phyloP scores from a whole-genome alignment of 2,797 vertebrate species.

The Neomorphus geoffroyi region DNA sequence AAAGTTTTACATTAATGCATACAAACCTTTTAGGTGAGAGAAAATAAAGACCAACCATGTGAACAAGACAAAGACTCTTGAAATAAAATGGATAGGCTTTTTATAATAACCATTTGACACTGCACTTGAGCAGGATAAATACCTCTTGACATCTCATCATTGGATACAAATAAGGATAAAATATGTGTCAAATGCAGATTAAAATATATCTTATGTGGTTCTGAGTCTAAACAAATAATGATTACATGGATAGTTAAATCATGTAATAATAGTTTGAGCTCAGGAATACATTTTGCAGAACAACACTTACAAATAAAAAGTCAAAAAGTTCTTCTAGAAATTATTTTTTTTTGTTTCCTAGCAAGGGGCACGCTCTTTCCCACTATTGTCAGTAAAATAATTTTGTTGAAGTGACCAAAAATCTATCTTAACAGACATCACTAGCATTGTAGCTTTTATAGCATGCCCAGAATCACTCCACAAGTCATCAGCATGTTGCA shows the following conservation, averaged over 20 bases:
- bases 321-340: not conserved
- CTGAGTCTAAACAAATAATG: not conserved
- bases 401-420: not conserved
- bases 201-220: not conserved
- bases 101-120: not conserved
- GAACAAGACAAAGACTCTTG: not conserved
- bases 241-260: not conserved
- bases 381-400: not conserved
- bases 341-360: not conserved
- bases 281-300: not conserved
- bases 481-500: not conserved
- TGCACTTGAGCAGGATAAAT: not conserved
- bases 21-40: not conserved
- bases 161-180: not conserved
- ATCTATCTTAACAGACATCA: not conserved
- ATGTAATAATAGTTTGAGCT: not conserved
- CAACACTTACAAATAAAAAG: accelerated
- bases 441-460: not conserved
- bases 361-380: not conserved
- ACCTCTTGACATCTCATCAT: not conserved
- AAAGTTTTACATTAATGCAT: not conserved
- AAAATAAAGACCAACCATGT: not conserved
- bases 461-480: not conserved
- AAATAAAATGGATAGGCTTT: not conserved
- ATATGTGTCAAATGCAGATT: not conserved